Base-by-base conservation (phyloP, 2,797 vertebrate genomes). In the Australoheros facetus region DNA sequence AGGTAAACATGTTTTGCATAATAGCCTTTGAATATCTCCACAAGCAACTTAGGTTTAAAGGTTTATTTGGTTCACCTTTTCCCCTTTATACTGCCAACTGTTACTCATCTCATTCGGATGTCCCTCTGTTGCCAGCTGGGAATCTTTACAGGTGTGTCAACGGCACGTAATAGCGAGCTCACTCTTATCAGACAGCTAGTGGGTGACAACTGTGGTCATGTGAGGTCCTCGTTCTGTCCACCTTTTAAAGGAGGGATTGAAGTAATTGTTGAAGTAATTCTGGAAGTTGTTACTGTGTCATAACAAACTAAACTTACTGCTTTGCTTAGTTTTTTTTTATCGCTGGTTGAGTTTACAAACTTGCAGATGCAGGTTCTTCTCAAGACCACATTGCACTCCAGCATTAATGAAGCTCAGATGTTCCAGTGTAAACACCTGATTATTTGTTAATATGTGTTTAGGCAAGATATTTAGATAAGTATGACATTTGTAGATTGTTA, bases 81-180 rank as follows among this genome's bases (percentile, higher is more conserved):
- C 19, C 42, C 64, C 39, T 11, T 66, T 48, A 66, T 48, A 28
- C 17, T 66, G 5, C 23, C 45, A 66, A 14, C 39, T 28, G 14
- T 66, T 66, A 23, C 45, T 64, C 21, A 4, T 45, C 9, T 66
- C 39, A 19, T 53, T 55, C 23, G 16, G n/a, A 51, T 1, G 3
- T 53, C 7, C 3, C 16, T 17, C 19, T 70, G 53, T 64, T 79
- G 70, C 54, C 39, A 69, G 70, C 69, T 90, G 88, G 77, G 85
- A 89, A 80, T 39, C 39, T 78, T 53, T 42, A 71, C 85, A 90
- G 89, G 85, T 91, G 88, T 85, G 79, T 86, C 66, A 7, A 19
- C 5, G 55, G 56, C 66, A 57, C 57, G 84, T 81, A 75, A 62
- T 12, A 1, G 4, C 19, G 45, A 73, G 14, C 60, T 78, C 64